These are phyloP conservation scores for Prionace glauca DNA, from an alignment of 2,797 vertebrate genomes.

Conservation along the genomic window DNA sequence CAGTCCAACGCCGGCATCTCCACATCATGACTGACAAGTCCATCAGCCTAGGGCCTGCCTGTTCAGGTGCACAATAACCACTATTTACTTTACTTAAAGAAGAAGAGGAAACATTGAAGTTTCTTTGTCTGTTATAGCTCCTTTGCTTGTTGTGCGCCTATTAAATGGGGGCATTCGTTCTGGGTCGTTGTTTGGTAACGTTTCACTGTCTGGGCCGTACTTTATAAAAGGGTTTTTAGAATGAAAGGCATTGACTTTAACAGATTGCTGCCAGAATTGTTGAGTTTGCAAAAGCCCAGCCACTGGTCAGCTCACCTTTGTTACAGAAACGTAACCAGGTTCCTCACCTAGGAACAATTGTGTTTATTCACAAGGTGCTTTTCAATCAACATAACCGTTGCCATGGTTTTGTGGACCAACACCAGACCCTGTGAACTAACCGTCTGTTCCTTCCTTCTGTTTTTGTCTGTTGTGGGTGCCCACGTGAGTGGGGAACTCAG, in stretches of 20 bases:
- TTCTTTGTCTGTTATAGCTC: background rate
- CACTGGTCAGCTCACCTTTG: background rate
- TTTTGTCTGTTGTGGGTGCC: too few relatives aligned
- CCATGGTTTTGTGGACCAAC: background rate
- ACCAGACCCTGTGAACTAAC: background rate
- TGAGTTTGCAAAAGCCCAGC: background rate
- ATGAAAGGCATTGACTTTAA: background rate
- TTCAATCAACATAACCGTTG: background rate
- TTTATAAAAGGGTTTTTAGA: background rate
- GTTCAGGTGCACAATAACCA: background rate
- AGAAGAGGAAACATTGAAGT: background rate
- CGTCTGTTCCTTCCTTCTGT: background rate
- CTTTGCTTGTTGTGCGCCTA: background rate
- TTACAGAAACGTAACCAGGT: background rate
- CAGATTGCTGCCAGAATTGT: background rate
- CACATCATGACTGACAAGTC: too few relatives aligned
- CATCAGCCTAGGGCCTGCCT: background rate
- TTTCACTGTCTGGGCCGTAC: background rate
- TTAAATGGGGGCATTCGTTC: background rate
- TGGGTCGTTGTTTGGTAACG: too few relatives aligned
- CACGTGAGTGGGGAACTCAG: background rate
- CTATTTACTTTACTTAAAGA: too few relatives aligned
- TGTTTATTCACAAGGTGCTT: background rate
- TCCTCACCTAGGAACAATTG: background rate
- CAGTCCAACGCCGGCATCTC: too few relatives aligned